Evolutionary conservation across 2,113 vertebrate species (phyloP).

Genomic region (Pomatorhinus ruficollis): DNA sequence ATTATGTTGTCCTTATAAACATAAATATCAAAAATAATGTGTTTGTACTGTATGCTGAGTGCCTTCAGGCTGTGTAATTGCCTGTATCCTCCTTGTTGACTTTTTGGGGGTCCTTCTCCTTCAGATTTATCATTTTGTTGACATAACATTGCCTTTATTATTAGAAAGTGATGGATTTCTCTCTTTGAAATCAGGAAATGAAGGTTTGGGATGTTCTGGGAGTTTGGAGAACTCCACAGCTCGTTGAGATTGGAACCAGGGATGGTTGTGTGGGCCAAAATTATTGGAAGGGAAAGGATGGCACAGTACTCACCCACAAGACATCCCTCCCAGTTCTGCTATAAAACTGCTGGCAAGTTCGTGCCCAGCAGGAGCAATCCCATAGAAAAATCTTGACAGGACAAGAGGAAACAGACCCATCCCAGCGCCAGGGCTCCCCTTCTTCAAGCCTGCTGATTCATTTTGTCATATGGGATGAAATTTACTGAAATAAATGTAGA

Average conservation of each 20-base stretch:
- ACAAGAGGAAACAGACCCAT: neutral
- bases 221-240: neutral
- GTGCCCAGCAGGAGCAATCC: neutral
- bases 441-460: neutral
- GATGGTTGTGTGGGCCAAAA: neutral
- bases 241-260: neutral
- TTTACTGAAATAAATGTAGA: neutral
- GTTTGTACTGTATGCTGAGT: neutral
- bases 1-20: neutral
- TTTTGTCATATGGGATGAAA: neutral
- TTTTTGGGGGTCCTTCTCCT: neutral
- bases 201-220: neutral
- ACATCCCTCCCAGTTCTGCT: neutral
- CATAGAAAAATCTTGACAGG: neutral
- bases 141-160: neutral
- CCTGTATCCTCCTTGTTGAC: neutral
- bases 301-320: neutral
- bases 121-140: neutral
- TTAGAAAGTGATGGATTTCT: neutral
- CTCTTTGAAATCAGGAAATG: neutral
- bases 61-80: neutral
- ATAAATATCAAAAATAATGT: neutral
- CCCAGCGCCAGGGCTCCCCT: neutral
- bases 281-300: neutral
- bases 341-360: neutral